phyloP scores from a whole-genome alignment of 1,140 invertebrate genomes.

The Drosophila sechellia region DNA sequence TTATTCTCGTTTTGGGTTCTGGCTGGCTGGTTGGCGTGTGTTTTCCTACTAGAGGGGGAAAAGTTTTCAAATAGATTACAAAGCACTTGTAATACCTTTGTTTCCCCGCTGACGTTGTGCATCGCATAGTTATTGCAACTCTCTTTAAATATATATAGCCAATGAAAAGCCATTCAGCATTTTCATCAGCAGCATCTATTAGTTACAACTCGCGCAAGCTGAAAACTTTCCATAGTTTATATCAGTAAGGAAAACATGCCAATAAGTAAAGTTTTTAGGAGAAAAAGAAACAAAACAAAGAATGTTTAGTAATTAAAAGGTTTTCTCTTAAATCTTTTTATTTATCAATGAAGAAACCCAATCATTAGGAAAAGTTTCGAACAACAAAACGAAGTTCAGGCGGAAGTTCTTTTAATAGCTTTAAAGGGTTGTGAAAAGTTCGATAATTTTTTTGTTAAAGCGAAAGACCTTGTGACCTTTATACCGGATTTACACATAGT shows the following conservation, averaged over 20 bases:
- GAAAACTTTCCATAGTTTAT: constrained; percentile 13
- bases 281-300: not conserved
- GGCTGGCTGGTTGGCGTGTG: constrained; percentile 15
- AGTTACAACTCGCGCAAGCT: constrained; percentile 2
- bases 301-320: not conserved
- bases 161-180: constrained; percentile 54
- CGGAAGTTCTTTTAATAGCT: not conserved
- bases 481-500: too few relatives aligned
- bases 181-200: constrained; percentile 13
- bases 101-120: constrained; percentile 25
- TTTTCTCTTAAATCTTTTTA: not conserved
- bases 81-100: constrained; percentile 73
- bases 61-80: constrained; percentile 79
- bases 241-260: constrained; percentile 2
- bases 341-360: not conserved
- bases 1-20: constrained; percentile 27
- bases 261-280: not conserved
- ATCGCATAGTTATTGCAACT: constrained; percentile 76
- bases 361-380: not conserved
- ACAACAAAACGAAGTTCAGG: not conserved
- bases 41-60: constrained; percentile 30
- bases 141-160: constrained; percentile 55
- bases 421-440: not conserved
- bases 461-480: too few relatives aligned
- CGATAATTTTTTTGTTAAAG: too few relatives aligned